Evolutionary conservation across 92 coral and sea anemone species (phyloP), one percentile per base, ranked within the genome.

Genomic region (Porites evermanni): DNA sequence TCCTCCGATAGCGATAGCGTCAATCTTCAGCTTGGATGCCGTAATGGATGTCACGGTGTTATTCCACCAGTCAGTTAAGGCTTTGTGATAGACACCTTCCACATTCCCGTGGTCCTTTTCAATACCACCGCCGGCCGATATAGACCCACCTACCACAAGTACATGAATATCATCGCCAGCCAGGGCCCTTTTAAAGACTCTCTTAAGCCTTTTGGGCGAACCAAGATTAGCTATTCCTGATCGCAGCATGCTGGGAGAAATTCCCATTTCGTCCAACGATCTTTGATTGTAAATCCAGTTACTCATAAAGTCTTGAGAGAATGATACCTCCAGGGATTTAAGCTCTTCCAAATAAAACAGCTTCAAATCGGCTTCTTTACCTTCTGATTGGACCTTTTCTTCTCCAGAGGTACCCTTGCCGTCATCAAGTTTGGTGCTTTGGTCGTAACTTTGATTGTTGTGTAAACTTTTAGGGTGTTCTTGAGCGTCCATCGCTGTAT

Each of bases 41-140:
- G 99, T 95, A 69, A 92, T 90, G 8, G 98, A 96, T 23, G 89
- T 90, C 26, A 97, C 87, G 0, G 89, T 86, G 8, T 64, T 97
- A 53, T 92, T 79, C 99, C 99, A 97, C 99, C 99, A 97, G 73
- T 93, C 80, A 19, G 79, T 84, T 53, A 97, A 82, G 10, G 99
- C 99, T 74, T 90, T 92, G 79, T 93, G 91, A 82, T 97, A 97
- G 44, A 97, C 87, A 14, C 98, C 99, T 63, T 93, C 98, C n/a
- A 95, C 79, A 47, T 97, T 94, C 44, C 94, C 94, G 24, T 95
- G 91, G 60, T 97, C 99, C 74, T 90, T 89, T 91, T 96, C 97
- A 74, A 97, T 75, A 26, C 99, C 99, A 2, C 98, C 99, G 0
- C 99, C 99, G 2, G 99, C 99, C 14, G 99, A 97, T 26, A 97